Base-by-base conservation (phyloP, 2,888 invertebrate species). In the Dryomyza anilis region DNA sequence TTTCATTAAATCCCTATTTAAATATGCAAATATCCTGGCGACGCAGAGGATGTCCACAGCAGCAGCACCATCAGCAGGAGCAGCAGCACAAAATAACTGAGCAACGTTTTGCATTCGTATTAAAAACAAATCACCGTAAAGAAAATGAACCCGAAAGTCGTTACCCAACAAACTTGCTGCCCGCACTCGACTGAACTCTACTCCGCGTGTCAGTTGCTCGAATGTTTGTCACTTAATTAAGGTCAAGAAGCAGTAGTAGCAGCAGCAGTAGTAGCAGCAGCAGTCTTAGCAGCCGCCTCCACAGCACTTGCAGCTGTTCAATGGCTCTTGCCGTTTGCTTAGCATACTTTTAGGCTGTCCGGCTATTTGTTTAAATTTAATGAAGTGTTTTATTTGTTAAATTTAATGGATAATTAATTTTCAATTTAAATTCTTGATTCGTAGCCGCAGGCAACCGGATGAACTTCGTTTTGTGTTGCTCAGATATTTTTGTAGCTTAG, bases 201-300 rank as follows among this genome's bases (percentile, higher is more conserved):
- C n/a, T n/a, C n/a, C n/a, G n/a, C n/a, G n/a, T n/a, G n/a, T n/a
- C n/a, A n/a, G 14, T 36, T n/a, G 14, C 55, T 21, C 14, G n/a
- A 33, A 21, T 55, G 58, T 63, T 66, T 63, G 59, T 64, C 63
- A 60, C 63, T 61, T 66, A 60, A 66, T 66, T 66, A 66, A 66
- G 66, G 59, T 63, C 63, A 58, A 63, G 63, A 29, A 29, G 36
- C 48, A 36, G 36, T n/a, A 50, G 23, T 12, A 39, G 39, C n/a
- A 39, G 39, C 14, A 39, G 39, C 36, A 23, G 7, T 21, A 21
- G 14, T 23, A 10, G 21, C 48, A 23, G 8, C 23, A 21, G 21
- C n/a, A 21, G 48, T 21, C 14, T 5, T 8, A 50, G 48, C 1
- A 36, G 30, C n/a, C 8, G 25, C 16, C 8, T 16, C 53, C n/a